Evolutionary conservation across 2,113 vertebrate genomes (phyloP), one percentile per base, ranked within the genome.

Genomic region (Dinomys branickii): DNA sequence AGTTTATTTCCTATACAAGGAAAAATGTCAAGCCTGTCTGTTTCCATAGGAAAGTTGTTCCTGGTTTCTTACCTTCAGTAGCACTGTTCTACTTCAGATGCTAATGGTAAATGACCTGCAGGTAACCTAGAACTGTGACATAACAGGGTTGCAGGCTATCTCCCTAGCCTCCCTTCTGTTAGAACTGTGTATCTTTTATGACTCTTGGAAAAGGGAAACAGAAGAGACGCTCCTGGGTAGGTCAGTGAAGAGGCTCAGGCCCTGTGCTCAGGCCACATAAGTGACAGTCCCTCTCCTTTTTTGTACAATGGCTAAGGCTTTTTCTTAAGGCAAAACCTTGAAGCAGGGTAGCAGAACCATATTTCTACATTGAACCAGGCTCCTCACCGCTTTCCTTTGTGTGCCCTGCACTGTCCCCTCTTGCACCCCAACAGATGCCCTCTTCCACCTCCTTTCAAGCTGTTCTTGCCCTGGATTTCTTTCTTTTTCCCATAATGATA

Each of bases 151-250:
- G 44, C 11, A 94, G 84, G 47, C 2, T 80, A 14, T 92, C 50
- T 50, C n/a, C 30, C 30, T 30, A 20, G 24, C 20, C 9, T 38
- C 54, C 50, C 24, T 56, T 35, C 41, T 85, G 30, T n/a, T 56
- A n/a, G 13, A 69, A 77, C n/a, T 95, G 26, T 67, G 0, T 77
- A 56, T 85, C 44, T 93, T 95, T 85, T 83, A 5, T 90, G 78
- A 85, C 11, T 94, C 24, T 71, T 95, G 88, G 67, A 59, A 83
- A 86, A 94, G 67, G 81, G 86, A 90, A 84, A 86, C 38, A 69
- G 54, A 59, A 67, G 22, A 41, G 10, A 83, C 58, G 44, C 17
- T 85, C 44, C 50, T 52, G 41, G 58, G 33, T 65, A 38, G 12
- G 56, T 82, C 73, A 83, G 12, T 63, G 71, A 58, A 77, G 82